Base-by-base conservation (phyloP, 2,113 vertebrate genomes). In the Vulpes ferrilata region DNA sequence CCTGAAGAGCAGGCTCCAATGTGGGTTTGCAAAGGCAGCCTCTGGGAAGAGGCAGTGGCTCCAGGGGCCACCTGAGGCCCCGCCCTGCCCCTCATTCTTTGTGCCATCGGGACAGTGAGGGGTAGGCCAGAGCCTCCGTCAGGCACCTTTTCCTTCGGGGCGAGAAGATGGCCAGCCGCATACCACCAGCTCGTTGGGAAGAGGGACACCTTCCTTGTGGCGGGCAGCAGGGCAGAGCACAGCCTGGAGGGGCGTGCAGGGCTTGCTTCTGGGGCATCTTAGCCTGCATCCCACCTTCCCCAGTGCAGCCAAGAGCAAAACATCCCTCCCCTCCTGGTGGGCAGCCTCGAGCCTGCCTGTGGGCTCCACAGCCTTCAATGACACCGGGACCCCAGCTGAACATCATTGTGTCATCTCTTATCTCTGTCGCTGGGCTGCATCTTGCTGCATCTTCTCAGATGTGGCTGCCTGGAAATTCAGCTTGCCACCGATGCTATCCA, bases 401-500 rank as follows among this genome's bases (percentile, higher is more conserved):
- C 92, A 97, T 97, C 97, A 98, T 98, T 98, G 96, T 96, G 98
- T 98, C 96, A 90, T 97, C 98, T 98, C 98, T 98, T 98, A 97
- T 98, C 98, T 98, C 98, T 92, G 38, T 97, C 16, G 51, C 85
- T 4, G 5, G 11, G 35, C 83, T 3, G 76, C 86, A 97, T 97
- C 93, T 98, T 97, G 35, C 83, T 3, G 76, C 86, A 97, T 97
- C 93, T 98, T 97, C 98, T 98, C 97, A 97, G 97, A 97, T 97
- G 93, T 97, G 94, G 97, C 98, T 98, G 98, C 95, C 96, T 97
- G 97, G 98, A 97, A 97, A 97, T 97, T 95, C 95, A 96, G 96
- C 98, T 98, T 98, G 91, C 96, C 85, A 88, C 97, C 90, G 98
- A 97, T 97, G 98, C 98, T 98, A 99, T 99, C 99, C 98, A 98